These are phyloP conservation scores for Phylloscopus whistleri DNA, from an alignment of 2,113 vertebrate species.

Conservation along the genomic window DNA sequence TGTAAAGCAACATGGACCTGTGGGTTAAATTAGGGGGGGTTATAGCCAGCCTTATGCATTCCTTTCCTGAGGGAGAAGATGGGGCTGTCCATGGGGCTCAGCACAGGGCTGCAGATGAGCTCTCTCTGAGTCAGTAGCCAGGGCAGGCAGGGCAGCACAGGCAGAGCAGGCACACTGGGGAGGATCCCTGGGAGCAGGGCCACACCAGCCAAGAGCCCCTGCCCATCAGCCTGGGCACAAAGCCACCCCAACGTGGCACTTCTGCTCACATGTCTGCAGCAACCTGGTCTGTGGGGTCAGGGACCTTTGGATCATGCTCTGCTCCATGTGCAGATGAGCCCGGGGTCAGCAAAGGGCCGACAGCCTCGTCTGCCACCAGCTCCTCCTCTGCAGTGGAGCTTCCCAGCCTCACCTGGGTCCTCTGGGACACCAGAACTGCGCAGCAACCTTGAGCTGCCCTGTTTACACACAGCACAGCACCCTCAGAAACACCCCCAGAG, in stretches of 20 bases:
- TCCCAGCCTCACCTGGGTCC: neutral
- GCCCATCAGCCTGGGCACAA: neutral
- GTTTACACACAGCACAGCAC: neutral
- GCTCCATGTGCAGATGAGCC: neutral
- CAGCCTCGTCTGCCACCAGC: neutral
- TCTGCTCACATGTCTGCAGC: neutral
- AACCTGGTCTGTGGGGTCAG: neutral
- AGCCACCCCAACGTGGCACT: accelerated
- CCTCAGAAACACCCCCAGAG: neutral
- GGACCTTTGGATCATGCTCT: neutral
- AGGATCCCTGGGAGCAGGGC: neutral
- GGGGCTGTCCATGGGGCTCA: neutral
- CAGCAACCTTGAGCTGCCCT: neutral
- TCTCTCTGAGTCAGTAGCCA: neutral
- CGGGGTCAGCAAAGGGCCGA: neutral
- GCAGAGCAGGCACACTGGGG: neutral
- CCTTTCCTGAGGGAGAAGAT: neutral
- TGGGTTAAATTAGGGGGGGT: neutral
- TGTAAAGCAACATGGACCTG: neutral
- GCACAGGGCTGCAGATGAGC: neutral
- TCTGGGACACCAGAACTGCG: neutral
- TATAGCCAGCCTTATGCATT: neutral
- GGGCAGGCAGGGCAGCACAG: accelerated
- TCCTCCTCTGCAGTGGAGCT: neutral
- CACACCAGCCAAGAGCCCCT: neutral